Evolutionary conservation across 2,888 invertebrate species (phyloP).

Genomic region (Oligia latruncula): DNA sequence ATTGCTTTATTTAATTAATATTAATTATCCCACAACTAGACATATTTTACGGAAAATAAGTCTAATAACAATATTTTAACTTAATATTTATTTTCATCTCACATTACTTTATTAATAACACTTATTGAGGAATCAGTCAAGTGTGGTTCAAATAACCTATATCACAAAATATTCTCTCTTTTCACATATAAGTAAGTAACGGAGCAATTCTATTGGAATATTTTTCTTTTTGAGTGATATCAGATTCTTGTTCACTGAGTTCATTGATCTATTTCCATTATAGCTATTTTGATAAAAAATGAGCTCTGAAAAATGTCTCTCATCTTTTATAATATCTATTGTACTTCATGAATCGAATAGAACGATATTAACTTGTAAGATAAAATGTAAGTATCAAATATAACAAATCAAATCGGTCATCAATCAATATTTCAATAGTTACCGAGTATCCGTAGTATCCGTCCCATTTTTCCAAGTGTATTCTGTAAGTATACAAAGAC

Average conservation of each 20-base stretch:
- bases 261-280: constrained; percentile 8
- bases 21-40: neutral
- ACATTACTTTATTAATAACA: neutral
- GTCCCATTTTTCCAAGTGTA: no score
- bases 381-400: constrained; percentile 1
- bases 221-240: neutral
- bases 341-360: neutral
- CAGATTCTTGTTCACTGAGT: constrained; percentile 11
- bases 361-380: constrained; percentile 6
- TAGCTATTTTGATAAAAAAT: neutral
- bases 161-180: neutral
- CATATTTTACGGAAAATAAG: neutral
- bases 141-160: neutral
- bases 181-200: neutral
- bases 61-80: neutral
- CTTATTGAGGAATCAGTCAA: neutral
- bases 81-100: neutral
- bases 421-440: constrained; percentile 29
- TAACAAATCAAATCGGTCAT: neutral
- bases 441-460: neutral
- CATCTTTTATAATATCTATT: neutral
- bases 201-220: neutral
- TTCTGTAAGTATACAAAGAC: no score
- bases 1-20: neutral
- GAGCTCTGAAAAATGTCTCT: neutral